Percentiles rank a stretch among this genome's conserved stretches.
These are phyloP conservation scores for Corythoichthys intestinalis DNA, from an alignment of 2,113 vertebrate species.

Conservation along the genomic window DNA sequence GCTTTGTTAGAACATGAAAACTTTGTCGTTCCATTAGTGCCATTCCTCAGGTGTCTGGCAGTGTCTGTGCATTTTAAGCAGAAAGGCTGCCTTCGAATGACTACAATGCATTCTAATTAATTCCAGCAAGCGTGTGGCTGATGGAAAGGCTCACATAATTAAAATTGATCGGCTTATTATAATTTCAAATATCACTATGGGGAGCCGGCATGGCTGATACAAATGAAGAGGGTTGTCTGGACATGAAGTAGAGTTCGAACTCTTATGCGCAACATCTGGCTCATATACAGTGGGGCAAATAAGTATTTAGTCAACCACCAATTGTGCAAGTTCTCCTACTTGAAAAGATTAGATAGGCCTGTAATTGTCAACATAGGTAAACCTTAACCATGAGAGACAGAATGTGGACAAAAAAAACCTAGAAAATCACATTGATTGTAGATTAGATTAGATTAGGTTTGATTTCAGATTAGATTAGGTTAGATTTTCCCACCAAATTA, in stretches of 20 bases:
- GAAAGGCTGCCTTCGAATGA: not conserved
- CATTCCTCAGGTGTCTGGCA: conserved; percentile 7
- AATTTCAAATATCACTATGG: conserved; percentile 1
- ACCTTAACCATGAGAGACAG: too few relatives aligned
- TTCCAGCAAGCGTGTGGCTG: not conserved
- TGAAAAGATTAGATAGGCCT: too few relatives aligned
- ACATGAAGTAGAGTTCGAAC: not conserved
- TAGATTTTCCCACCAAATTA: too few relatives aligned
- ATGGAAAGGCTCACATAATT: conserved; percentile 7
- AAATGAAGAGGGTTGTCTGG: not conserved
- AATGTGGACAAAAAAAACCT: too few relatives aligned
- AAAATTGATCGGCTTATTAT: conserved; percentile 8
- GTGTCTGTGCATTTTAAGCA: conserved; percentile 4
- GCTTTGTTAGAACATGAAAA: conserved; percentile 5
- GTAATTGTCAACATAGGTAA: too few relatives aligned
- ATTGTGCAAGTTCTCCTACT: too few relatives aligned
- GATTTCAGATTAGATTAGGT: too few relatives aligned
- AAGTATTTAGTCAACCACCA: too few relatives aligned
- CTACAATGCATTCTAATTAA: conserved; percentile 9
- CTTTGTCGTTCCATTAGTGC: conserved; percentile 4
- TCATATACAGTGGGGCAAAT: not conserved
- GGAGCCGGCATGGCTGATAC: not conserved
- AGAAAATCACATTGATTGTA: too few relatives aligned
- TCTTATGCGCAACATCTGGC: not conserved
- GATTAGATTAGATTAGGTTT: too few relatives aligned